Base-by-base conservation (phyloP, 2,797 vertebrate species). In the Neosalanx taihuensis region DNA sequence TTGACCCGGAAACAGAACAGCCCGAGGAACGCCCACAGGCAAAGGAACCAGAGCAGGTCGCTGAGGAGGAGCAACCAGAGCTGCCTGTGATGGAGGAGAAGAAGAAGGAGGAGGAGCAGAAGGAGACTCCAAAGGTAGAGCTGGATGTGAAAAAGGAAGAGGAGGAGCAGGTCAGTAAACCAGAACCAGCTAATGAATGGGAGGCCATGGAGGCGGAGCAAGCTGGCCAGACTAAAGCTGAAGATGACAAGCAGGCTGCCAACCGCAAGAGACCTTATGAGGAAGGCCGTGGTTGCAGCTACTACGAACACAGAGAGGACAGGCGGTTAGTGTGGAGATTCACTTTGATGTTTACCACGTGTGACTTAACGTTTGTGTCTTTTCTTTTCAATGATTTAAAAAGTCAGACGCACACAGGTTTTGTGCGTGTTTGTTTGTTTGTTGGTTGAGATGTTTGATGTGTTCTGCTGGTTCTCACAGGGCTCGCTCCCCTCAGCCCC, bases 291-390 rank as follows among this genome's bases (percentile, higher is more conserved):
- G 88, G 94, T 7, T 93, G 94, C 13, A 88, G 92, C 9, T 97
- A 95, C 84, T 97, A 96, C 0, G 96, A 97, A 71, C 94, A 97
- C 74, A 93, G 96, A 0, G 95, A 97, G 59, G 95, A 97, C 9
- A 94, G 94, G 58, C 95, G 95, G 96, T 96, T 78, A 60, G 7
- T 26, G 10, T 35, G 30, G 12, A 17, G 13, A 35, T 26, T 3
- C 18, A 37, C 6, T 67, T 57, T 7, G 18, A 6, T 9, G 4
- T 60, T 23, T 29, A 60, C 18, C 1, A 12, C 2, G 61, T 64
- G 17, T 12, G 10, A 12, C 5, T 17, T 31, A 63, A 18, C 61
- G 31, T 18, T 60, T 13, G 33, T 35, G n/a, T 1, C 29, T 35
- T 65, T 41, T 57, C 0, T n/a, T 46, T 17, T 12, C 9, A 46